A percentile compares a stretch with the other conserved stretches of the same genome.
These are phyloP conservation scores for Lipophrys pholis DNA, from an alignment of 2,113 vertebrate genomes.

Conservation along the genomic window DNA sequence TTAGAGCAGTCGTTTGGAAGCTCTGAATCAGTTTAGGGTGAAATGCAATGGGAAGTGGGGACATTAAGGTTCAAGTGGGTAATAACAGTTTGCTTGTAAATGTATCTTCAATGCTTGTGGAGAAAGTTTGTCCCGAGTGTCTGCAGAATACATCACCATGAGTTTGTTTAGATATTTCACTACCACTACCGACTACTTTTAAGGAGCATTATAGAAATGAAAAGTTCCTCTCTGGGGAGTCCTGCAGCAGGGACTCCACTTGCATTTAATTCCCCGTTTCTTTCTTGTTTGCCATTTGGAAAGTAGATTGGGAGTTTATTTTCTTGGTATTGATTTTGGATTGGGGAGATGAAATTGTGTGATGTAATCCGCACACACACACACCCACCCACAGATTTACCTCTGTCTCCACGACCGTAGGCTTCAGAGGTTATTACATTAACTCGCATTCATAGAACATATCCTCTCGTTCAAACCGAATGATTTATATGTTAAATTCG, in stretches of 20 bases:
- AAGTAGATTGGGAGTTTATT: constrained; percentile 60
- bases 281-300: constrained; percentile 49
- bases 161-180: too few relatives aligned
- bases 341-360: constrained; percentile 27
- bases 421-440: too few relatives aligned
- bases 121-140: not conserved
- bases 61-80: not conserved
- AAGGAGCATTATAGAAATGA: constrained; percentile 16
- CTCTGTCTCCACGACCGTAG: too few relatives aligned
- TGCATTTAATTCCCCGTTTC: constrained; percentile 37
- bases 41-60: not conserved
- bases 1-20: not conserved
- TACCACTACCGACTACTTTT: not conserved
- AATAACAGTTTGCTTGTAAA: not conserved
- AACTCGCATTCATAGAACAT: too few relatives aligned
- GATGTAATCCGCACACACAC: not conserved
- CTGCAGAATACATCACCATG: not conserved
- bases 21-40: not conserved
- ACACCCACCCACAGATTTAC: too few relatives aligned
- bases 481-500: too few relatives aligned
- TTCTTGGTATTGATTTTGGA: constrained; percentile 56
- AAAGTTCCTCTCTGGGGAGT: constrained; percentile 29
- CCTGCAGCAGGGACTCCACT: constrained; percentile 23
- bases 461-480: too few relatives aligned
- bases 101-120: not conserved